Conservation (phyloP, 2,888 invertebrate species). For the Lamellibrachia columna region DNA sequence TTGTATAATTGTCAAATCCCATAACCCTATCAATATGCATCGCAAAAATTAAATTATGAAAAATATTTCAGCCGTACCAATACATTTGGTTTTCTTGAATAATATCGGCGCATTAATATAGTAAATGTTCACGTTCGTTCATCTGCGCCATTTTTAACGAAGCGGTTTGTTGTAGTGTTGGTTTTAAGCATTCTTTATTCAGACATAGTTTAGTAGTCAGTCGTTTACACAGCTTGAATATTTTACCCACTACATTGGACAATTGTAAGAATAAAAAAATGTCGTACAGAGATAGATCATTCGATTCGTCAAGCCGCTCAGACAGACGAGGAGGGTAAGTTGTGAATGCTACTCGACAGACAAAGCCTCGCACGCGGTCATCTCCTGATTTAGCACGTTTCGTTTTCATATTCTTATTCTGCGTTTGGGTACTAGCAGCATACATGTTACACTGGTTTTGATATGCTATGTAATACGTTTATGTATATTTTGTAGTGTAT, state of each 20-base stretch:
- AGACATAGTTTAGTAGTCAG: background rate
- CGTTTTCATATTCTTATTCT: background rate
- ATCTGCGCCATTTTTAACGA: conserved; percentile 8
- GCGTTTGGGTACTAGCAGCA: background rate
- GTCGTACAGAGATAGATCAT: conserved; percentile 36
- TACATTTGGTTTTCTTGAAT: background rate
- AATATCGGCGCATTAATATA: background rate
- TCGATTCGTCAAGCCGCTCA: conserved; percentile 36
- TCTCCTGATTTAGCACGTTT: background rate
- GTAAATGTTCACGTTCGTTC: background rate
- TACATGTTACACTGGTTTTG: background rate
- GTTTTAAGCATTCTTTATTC: background rate
- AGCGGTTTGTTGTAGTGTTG: background rate
- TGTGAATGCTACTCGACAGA: background rate
- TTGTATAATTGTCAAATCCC: background rate
- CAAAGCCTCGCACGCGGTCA: conserved; percentile 1
- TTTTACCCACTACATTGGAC: background rate
- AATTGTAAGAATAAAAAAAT: conserved; percentile 25
- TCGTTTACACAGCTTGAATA: background rate
- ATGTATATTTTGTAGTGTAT: background rate
- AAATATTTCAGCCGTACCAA: background rate
- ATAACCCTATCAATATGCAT: background rate
- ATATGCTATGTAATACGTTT: background rate
- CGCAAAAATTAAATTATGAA: background rate
- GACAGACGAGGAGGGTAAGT: conserved; percentile 39